Evolutionary conservation across 2,888 invertebrate genomes (phyloP).

Genomic region (Cataglyphis rosenhaueri): DNA sequence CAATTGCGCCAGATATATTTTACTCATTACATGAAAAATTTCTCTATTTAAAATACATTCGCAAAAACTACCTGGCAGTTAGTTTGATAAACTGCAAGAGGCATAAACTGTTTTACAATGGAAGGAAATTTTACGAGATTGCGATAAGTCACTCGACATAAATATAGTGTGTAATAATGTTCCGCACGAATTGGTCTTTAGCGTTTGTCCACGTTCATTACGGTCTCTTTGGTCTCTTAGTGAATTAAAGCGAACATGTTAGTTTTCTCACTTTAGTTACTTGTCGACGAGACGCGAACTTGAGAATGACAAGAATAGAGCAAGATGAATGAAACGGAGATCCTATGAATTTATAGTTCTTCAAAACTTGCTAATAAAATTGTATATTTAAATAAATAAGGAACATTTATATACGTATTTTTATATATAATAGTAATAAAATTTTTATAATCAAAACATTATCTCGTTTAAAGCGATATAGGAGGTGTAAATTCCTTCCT

Average conservation of each 20-base stretch:
- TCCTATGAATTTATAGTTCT: background rate
- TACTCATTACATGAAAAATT: background rate
- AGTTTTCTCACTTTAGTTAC: conserved; percentile 12
- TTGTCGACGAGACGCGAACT: background rate
- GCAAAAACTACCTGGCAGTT: background rate
- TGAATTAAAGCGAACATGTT: background rate
- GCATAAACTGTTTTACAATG: background rate
- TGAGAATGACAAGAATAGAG: background rate
- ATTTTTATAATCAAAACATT: background rate
- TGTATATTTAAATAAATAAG: background rate
- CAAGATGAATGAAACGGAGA: background rate
- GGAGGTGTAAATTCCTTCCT: background rate
- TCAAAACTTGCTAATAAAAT: background rate
- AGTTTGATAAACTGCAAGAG: background rate
- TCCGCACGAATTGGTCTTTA: conserved; percentile 10
- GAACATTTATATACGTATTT: too few relatives aligned
- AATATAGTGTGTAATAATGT: background rate
- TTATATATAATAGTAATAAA: background rate
- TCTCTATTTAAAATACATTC: background rate
- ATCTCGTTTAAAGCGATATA: background rate
- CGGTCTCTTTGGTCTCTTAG: background rate
- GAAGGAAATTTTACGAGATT: conserved; percentile 25
- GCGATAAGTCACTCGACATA: conserved; percentile 5
- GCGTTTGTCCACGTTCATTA: background rate
- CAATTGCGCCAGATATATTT: background rate